Percentiles rank a stretch among this genome's conserved stretches.
Conservation (phyloP, 2,797 vertebrate species). For the Pantherophis vulpinus region DNA sequence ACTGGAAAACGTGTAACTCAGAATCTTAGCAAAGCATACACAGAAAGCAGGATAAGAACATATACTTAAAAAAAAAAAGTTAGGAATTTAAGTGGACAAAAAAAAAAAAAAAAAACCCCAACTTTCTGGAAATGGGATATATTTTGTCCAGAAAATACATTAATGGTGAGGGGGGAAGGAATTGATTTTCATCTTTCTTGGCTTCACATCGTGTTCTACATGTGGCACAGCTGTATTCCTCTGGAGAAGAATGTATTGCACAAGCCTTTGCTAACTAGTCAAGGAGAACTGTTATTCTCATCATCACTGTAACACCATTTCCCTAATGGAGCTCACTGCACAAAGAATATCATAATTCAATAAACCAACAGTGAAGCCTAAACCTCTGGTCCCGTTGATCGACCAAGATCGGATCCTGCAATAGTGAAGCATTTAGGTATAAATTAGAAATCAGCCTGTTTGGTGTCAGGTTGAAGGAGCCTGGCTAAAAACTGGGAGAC, state of each 20-base stretch:
- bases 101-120: conserved; percentile 10
- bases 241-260: background rate
- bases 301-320: background rate
- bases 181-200: background rate
- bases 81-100: conserved; percentile 51
- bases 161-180: conserved; percentile 20
- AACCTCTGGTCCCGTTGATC: background rate
- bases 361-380: background rate
- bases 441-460: background rate
- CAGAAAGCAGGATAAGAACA: conserved; percentile 19
- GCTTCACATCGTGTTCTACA: background rate
- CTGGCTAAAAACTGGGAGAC: background rate
- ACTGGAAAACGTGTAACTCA: conserved; percentile 8
- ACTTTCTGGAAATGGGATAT: conserved; percentile 50
- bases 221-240: background rate
- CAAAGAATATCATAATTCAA: background rate
- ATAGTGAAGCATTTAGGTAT: background rate
- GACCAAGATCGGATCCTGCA: background rate
- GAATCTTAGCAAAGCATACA: background rate
- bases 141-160: conserved; percentile 47
- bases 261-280: background rate
- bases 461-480: background rate
- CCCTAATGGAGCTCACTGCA: background rate
- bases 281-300: background rate
- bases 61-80: conserved; percentile 19